Base-by-base conservation (phyloP, 2,113 vertebrate species). In the Caloenas nicobarica region DNA sequence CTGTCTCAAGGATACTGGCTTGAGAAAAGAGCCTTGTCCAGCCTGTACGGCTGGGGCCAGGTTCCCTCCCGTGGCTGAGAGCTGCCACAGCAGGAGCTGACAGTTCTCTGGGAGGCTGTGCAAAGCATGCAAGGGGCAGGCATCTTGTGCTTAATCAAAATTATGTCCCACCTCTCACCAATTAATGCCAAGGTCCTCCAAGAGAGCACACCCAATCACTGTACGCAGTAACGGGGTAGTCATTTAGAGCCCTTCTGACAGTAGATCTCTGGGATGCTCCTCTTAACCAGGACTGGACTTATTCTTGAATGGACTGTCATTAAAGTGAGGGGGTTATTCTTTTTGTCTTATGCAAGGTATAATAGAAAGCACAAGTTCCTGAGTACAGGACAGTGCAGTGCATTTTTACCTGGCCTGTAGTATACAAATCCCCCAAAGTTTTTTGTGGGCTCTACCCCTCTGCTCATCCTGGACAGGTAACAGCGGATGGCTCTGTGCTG, bases 31-130 rank as follows among this genome's bases (percentile, higher is more conserved):
- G 29, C 18, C 16, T 69, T 38, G 34, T 44, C 38, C 53, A 36
- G 51, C 24, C 23, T 46, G 46, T 48, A 29, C 3, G 13, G 51
- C 71, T 88, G 76, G 18, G 51, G 42, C 25, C 61, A 86, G 54
- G 80, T 90, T 96, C 92, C 86, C 93, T 95, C 86, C 93, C 17
- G 16, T 90, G 95, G 76, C 86, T 92, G 82, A 56, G 60, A 74
- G 79, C 60, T 83, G 82, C 61, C 90, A 95, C 76, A 88, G 94
- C 95, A 97, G 88, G 58, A 81, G 11, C 14, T 3, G 9, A 19
- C 68, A 78, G n/a, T 46, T 78, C 26, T 25, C 64, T 50, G 7
- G 2, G 3, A 16, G 34, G 22, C 33, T 62, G 29, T 29, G 24
- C 72, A 65, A 54, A 85, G 42, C 0, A 0, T 31, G 18, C 19